Percentiles rank a stretch among this genome's conserved stretches.
These are phyloP conservation scores for Idaea aversata DNA, from an alignment of 2,888 invertebrate genomes.

Conservation along the genomic window DNA sequence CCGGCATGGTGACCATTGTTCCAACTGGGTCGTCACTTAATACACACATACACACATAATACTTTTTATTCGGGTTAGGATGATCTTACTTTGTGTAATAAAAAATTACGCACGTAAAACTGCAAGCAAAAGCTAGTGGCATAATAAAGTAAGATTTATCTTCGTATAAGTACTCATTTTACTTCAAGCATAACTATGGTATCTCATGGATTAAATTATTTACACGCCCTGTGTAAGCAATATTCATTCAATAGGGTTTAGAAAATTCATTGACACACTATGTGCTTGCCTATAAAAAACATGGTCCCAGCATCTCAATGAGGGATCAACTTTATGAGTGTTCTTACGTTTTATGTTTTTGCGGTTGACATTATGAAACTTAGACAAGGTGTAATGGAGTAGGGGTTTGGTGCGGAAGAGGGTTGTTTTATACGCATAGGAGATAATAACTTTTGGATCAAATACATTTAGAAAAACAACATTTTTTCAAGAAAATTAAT, in stretches of 20 bases:
- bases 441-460: neutral
- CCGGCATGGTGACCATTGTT: no score
- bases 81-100: neutral
- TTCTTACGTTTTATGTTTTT: neutral
- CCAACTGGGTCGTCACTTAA: no score
- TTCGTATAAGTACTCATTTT: neutral
- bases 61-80: neutral
- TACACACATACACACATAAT: no score
- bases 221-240: neutral
- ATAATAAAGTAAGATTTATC: neutral
- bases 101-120: neutral
- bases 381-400: neutral
- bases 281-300: neutral
- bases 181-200: neutral
- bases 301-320: neutral
- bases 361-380: neutral
- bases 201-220: neutral
- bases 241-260: neutral
- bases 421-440: neutral
- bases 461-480: no score
- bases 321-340: neutral
- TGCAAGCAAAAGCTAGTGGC: neutral
- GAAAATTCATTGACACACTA: neutral
- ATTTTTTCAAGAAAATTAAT: neutral
- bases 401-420: neutral